Evolutionary conservation across 2,888 invertebrate species (phyloP), one percentile per base, ranked within the genome.

Genomic region (Apoderus coryli): DNA sequence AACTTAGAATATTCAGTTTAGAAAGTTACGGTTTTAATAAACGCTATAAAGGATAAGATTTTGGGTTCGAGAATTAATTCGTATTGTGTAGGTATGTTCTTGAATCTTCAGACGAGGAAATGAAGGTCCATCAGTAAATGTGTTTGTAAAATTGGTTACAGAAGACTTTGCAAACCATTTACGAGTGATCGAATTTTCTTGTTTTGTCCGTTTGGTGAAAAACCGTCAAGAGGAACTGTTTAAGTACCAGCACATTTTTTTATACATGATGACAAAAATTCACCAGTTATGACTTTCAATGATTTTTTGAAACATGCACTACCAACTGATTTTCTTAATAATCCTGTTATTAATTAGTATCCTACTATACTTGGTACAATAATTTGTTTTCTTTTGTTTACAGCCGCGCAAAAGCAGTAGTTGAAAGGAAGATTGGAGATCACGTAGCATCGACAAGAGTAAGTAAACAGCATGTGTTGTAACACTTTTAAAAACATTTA

Each of bases 281-380:
- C 40, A 40, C 40, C 38, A 19, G 16, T 22, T 28, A 32, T 35
- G 37, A 37, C 13, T 12, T n/a, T 7, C 3, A 27, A 23, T 27
- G 22, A 34, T 24, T 34, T 10, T 25, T 22, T 27, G 9, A 15
- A 10, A 35, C 38, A 38, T 38, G 38, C 38, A 38, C 38, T 38
- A 38, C 38, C 38, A 38, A 30, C 38, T 38, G 38, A 38, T n/a
- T n/a, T 7, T 19, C n/a, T 7, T 19, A 19, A 19, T 19, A 7
- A 25, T 7, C 6, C 6, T 7, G 6, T 25, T n/a, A 6, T 25
- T 12, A 27, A 27, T 27, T 12, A 6, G 4, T 12, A 27, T 13
- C 12, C 13, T 27, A 27, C n/a, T 19, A 19, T 19, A n/a, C n/a
- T n/a, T 27, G 3, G 14, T 27, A 27, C 16, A 3, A 10, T 14